These are phyloP conservation scores for Lagorchestes hirsutus DNA, from an alignment of 2,797 vertebrate genomes.

Conservation along the genomic window DNA sequence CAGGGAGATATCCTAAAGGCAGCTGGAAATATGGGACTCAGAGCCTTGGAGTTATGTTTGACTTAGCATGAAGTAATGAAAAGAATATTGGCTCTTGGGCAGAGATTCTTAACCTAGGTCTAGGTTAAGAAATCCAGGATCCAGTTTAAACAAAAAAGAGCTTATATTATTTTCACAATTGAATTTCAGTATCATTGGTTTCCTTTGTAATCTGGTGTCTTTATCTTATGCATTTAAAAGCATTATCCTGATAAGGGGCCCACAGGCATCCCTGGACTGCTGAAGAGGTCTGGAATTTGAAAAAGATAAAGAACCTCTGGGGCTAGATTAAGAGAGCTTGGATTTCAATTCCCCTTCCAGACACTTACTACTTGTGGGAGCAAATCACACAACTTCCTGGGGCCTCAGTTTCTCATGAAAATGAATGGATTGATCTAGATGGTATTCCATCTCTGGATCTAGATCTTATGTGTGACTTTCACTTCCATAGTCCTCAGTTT, in stretches of 20 bases:
- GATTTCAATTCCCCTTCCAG: not conserved
- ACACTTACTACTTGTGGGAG: not conserved
- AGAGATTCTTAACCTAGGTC: not conserved
- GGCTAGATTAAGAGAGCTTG: not conserved
- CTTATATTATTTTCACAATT: not conserved
- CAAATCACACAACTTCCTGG: not conserved
- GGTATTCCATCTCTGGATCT: not conserved
- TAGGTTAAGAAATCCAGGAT: not conserved
- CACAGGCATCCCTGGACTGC: not conserved
- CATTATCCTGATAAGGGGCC: not conserved
- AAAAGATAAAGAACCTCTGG: not conserved
- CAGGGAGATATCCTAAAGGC: not conserved
- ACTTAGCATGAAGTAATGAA: not conserved
- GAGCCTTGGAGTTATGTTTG: not conserved
- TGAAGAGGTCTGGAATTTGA: not conserved
- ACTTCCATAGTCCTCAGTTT: not conserved
- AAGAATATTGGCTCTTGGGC: not conserved
- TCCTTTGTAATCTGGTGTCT: not conserved
- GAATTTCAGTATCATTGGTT: not conserved
- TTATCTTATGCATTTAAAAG: not conserved
- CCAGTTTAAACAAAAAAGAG: too few species aligned
- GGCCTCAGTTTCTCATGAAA: not conserved
- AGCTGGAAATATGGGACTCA: not conserved
- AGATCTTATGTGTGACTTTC: not conserved
- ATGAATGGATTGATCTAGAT: not conserved